Evolutionary conservation across 2,888 invertebrate species (phyloP).

Genomic region (Mycalesis mineus): DNA sequence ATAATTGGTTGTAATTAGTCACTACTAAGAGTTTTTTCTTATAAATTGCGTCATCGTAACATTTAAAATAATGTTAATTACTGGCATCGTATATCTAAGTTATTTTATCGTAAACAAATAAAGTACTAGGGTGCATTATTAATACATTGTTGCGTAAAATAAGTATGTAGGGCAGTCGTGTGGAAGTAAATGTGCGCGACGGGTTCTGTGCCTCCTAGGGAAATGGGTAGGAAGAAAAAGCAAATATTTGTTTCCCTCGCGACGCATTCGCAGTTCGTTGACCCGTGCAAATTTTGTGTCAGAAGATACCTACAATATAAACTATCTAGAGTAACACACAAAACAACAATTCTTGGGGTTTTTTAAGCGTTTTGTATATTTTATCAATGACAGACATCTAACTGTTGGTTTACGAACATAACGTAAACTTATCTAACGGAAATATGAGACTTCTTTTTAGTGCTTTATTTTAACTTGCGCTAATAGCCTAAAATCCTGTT

Average conservation of each 20-base stretch:
- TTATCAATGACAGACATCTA: constrained; percentile 32
- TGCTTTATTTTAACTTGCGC: neutral
- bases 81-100: neutral
- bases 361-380: constrained; percentile 35
- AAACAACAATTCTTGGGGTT: constrained; percentile 40
- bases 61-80: neutral
- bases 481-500: neutral
- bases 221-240: constrained; percentile 62
- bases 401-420: constrained; percentile 9
- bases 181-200: constrained; percentile 63
- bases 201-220: constrained; percentile 55
- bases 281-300: constrained; percentile 64
- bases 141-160: constrained; percentile 21
- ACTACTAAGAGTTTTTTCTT: neutral
- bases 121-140: neutral
- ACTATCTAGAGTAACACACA: constrained; percentile 44
- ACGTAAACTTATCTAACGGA: neutral
- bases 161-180: constrained; percentile 46
- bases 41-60: neutral
- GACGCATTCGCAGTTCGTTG: constrained; percentile 64
- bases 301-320: constrained; percentile 39
- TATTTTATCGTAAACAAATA: neutral
- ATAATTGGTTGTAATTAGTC: constrained; percentile 1
- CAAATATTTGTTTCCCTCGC: constrained; percentile 71
- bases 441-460: neutral